Evolutionary conservation across 2,888 invertebrate species (phyloP).

Genomic region (Dryomyza anilis): DNA sequence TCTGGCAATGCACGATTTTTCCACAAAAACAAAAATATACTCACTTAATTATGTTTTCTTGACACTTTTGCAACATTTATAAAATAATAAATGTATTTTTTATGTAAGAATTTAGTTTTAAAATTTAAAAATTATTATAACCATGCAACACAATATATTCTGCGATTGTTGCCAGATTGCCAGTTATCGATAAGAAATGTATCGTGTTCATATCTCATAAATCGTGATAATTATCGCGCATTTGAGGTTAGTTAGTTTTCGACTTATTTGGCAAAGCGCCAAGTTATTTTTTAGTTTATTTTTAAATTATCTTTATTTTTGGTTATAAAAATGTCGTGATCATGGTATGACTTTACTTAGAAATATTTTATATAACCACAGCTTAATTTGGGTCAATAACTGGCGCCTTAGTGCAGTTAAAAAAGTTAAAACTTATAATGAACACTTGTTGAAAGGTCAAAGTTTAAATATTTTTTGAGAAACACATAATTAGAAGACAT

Average conservation of each 20-base stretch:
- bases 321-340: not conserved
- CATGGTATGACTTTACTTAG: not conserved
- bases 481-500: no score
- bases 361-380: not conserved
- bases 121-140: no score
- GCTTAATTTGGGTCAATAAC: slow-evolving; percentile 12
- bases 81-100: not conserved
- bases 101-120: not conserved
- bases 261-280: not conserved
- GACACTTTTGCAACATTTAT: not conserved
- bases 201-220: slow-evolving; percentile 23
- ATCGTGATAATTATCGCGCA: slow-evolving; percentile 23
- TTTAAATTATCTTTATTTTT: not conserved
- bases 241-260: not conserved
- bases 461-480: no score
- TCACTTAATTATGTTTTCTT: slow-evolving; percentile 9
- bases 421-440: no score
- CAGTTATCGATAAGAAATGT: slow-evolving; percentile 9
- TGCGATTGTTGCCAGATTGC: no score
- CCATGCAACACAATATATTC: no score
- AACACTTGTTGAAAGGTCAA: no score
- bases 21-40: slow-evolving; percentile 14
- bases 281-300: no score
- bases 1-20: slow-evolving; percentile 17
- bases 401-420: not conserved